phyloP scores from a whole-genome alignment of 2,797 vertebrate genomes.

The Pseudotriccus pelzelni region DNA sequence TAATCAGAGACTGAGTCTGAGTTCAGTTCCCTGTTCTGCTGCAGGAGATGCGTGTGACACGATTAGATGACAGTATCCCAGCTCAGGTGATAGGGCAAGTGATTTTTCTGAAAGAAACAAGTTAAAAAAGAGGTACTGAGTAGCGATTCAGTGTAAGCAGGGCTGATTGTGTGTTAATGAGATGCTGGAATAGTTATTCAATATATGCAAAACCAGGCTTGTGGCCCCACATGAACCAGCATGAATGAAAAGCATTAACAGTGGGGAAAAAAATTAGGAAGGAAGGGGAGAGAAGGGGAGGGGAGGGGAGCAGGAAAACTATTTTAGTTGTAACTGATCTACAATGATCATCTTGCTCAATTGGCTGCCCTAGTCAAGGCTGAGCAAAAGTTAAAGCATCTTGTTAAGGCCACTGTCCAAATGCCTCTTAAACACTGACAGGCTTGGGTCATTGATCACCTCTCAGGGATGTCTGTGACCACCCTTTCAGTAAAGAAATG shows the following conservation, averaged over 20 bases:
- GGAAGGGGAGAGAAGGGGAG: too few species aligned
- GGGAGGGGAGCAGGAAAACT: too few species aligned
- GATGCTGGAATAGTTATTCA: neutral
- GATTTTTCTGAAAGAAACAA: neutral
- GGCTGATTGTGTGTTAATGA: slow-evolving; percentile 11
- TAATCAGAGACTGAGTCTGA: neutral
- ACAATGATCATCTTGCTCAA: neutral
- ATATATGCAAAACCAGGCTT: neutral
- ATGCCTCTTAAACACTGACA: neutral
- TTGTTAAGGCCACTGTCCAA: neutral
- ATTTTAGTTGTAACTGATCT: neutral
- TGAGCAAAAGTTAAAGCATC: neutral
- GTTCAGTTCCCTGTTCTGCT: neutral
- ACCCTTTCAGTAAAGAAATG: neutral
- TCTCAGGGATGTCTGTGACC: neutral
- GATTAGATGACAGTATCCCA: neutral
- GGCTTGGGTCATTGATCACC: neutral
- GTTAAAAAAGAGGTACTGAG: slow-evolving; percentile 10
- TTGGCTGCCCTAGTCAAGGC: neutral
- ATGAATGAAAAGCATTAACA: neutral
- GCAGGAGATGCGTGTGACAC: neutral
- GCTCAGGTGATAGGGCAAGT: neutral
- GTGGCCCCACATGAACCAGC: neutral
- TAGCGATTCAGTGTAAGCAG: neutral
- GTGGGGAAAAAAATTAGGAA: too few species aligned